Percentiles rank a stretch among this genome's conserved stretches.
Evolutionary conservation across 2,888 invertebrate genomes (phyloP).

Genomic region (Dysmachus trigonus): DNA sequence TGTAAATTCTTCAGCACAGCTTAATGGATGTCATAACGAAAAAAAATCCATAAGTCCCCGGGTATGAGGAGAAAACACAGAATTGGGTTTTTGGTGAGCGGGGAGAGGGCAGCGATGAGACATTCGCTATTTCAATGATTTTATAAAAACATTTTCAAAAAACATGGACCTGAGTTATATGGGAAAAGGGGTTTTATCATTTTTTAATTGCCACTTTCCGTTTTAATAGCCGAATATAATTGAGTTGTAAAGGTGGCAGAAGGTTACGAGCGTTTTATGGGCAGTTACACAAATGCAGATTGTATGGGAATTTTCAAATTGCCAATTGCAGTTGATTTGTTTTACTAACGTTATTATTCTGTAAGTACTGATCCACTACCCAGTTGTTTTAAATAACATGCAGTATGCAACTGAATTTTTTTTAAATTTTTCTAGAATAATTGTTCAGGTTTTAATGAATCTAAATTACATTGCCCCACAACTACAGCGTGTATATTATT

Average conservation of each 20-base stretch:
- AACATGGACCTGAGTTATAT: neutral
- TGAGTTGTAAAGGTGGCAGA: neutral
- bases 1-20: neutral
- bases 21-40: neutral
- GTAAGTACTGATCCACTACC: neutral
- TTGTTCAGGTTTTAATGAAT: no score
- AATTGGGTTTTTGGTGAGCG: neutral
- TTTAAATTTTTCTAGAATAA: neutral
- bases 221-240: neutral
- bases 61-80: neutral
- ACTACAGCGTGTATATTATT: no score
- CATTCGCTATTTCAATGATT: neutral
- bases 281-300: neutral
- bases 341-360: neutral
- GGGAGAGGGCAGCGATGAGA: neutral
- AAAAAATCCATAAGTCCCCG: neutral
- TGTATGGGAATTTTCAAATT: neutral
- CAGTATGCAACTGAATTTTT: neutral
- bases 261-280: neutral
- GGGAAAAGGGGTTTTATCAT: neutral
- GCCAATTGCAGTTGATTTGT: neutral
- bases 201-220: neutral
- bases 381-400: neutral
- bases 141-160: neutral
- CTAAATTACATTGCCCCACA: no score